phyloP scores from a whole-genome alignment of 2,113 vertebrate genomes.

The Cettia cetti region DNA sequence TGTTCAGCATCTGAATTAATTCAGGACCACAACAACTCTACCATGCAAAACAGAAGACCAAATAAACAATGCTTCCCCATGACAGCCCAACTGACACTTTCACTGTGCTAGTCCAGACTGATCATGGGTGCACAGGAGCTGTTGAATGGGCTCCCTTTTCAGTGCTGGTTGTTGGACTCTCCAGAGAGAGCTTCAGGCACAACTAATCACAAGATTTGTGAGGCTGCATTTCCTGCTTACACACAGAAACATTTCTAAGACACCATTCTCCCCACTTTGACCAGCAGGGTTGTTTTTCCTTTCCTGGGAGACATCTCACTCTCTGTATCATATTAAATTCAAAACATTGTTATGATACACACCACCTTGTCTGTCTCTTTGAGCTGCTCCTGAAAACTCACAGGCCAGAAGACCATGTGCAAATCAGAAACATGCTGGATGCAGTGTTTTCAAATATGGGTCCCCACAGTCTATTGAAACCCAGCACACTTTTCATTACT shows the following conservation, averaged over 20 bases:
- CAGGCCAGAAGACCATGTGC: background rate
- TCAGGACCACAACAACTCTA: background rate
- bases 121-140: background rate
- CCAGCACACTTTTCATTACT: accelerated
- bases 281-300: background rate
- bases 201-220: background rate
- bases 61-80: background rate
- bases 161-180: accelerated
- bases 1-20: constrained; percentile 44
- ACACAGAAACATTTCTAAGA: background rate
- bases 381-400: background rate
- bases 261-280: background rate
- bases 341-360: background rate
- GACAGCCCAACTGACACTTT: background rate
- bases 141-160: background rate
- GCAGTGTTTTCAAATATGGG: background rate
- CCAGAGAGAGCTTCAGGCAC: background rate
- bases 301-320: background rate
- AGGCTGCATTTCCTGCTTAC: background rate
- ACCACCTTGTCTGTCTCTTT: background rate
- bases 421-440: background rate
- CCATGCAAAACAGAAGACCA: background rate
- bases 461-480: background rate
- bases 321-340: background rate
- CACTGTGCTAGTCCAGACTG: background rate